Evolutionary conservation across 2,888 invertebrate genomes (phyloP).

Genomic region (Aphrophora alni): DNA sequence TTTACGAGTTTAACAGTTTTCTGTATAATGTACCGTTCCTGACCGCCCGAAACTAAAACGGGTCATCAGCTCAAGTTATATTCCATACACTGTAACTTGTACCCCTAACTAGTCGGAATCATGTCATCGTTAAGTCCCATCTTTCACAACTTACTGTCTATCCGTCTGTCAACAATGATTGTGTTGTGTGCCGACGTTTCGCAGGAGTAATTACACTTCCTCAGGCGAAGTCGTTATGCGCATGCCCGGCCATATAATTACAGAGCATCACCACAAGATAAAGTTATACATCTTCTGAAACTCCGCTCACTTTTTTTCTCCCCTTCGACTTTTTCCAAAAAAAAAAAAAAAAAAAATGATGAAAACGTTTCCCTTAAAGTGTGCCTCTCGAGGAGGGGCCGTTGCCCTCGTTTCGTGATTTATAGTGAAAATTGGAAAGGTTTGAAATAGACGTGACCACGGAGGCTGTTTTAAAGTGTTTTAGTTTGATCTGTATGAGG

Average conservation of each 20-base stretch:
- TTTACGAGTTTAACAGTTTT: too few species aligned
- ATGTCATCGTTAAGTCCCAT: background rate
- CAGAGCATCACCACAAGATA: background rate
- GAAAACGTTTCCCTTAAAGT: background rate
- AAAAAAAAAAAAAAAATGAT: background rate
- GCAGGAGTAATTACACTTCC: background rate
- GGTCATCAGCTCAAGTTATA: too few species aligned
- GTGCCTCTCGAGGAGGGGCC: background rate
- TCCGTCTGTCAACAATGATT: constrained; percentile 5
- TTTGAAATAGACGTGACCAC: background rate
- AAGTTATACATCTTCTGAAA: background rate
- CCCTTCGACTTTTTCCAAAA: background rate
- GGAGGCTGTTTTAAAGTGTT: background rate
- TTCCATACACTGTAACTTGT: too few species aligned
- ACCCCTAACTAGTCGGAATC: too few species aligned
- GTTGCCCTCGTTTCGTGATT: background rate
- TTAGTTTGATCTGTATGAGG: too few species aligned
- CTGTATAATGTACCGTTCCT: too few species aligned
- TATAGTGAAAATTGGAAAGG: background rate
- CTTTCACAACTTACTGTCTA: background rate
- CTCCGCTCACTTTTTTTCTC: background rate
- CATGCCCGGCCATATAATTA: background rate
- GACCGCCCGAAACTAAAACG: too few species aligned
- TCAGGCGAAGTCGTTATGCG: background rate
- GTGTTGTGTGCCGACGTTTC: constrained; percentile 2